Evolutionary conservation across 2,113 vertebrate genomes (phyloP), one percentile per base, ranked within the genome.

Genomic region (Antigone vipio): DNA sequence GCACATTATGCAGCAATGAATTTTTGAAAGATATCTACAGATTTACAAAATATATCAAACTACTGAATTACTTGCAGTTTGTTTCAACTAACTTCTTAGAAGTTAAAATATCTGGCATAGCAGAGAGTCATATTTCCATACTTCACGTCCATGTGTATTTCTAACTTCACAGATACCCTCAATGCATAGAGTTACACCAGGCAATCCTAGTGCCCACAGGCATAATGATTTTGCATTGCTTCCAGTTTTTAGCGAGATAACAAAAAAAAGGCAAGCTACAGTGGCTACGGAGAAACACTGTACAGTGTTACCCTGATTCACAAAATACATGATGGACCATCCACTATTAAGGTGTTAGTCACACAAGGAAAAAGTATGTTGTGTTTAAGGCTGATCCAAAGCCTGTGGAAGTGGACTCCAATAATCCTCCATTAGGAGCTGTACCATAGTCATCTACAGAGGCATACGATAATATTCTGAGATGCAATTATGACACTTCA

Each of bases 21-120:
- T 73, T 78, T 84, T 73, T 91, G 68, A 93, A 91, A 96, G 91
- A 89, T 95, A 95, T 52, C 91, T 69, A 49, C 63, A 71, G 62
- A 88, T 62, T 96, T 92, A 85, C 66, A 93, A 93, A 94, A 92
- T 77, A 95, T 85, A 92, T 89, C 2, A 0, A 92, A 82, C 35
- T 88, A 75, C 89, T 72, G 16, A 63, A 85, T 96, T 78, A 82
- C 47, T 88, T 76, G 56, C 5, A 92, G 47, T 73, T 85, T 76
- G 22, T 83, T 82, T 95, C 45, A 92, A 77, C 68, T 71, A 86
- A 80, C 40, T 74, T 84, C 30, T 92, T 80, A 35, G 12, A 95
- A 84, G 80, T 73, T 64, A 92, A 87, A 81, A 60, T 5, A 74
- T 72, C 84, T 91, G 62, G 35, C 55, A 85, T 90, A 94, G 55